Conservation (phyloP, 2,797 vertebrate species). For the Betta splendens region DNA sequence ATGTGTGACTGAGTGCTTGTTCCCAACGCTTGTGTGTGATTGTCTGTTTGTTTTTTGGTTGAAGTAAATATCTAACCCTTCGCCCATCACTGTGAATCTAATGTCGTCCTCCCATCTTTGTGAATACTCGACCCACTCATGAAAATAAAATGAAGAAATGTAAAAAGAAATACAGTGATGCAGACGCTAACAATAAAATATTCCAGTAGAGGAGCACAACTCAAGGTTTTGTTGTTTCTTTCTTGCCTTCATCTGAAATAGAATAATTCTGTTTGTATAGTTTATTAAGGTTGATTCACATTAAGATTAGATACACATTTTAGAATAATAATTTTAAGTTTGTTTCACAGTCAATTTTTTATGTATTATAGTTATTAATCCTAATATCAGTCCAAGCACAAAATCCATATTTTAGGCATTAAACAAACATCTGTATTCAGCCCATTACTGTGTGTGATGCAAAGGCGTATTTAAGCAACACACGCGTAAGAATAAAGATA, state of each 20-base stretch:
- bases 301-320: not conserved
- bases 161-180: constrained; percentile 79
- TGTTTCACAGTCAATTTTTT: not conserved
- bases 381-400: not conserved
- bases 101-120: constrained; percentile 79
- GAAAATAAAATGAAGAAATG: constrained; percentile 81
- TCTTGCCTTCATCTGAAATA: constrained; percentile 10
- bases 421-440: not conserved
- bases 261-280: not conserved
- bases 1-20: constrained; percentile 39
- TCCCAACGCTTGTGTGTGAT: constrained; percentile 29
- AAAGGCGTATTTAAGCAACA: not conserved
- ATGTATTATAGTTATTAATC: not conserved
- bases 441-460: not conserved
- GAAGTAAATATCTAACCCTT: constrained; percentile 74
- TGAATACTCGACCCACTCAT: constrained; percentile 80
- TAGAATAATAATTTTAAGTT: not conserved
- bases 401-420: not conserved
- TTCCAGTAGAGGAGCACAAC: constrained; percentile 82
- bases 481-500: not conserved
- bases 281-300: constrained; percentile 10
- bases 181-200: constrained; percentile 84
- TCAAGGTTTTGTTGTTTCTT: constrained; percentile 50
- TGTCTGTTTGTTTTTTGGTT: constrained; percentile 40
- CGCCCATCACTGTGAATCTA: constrained; percentile 85